Conservation (phyloP, 2,888 invertebrate species). For the Cremastinae sp. region DNA sequence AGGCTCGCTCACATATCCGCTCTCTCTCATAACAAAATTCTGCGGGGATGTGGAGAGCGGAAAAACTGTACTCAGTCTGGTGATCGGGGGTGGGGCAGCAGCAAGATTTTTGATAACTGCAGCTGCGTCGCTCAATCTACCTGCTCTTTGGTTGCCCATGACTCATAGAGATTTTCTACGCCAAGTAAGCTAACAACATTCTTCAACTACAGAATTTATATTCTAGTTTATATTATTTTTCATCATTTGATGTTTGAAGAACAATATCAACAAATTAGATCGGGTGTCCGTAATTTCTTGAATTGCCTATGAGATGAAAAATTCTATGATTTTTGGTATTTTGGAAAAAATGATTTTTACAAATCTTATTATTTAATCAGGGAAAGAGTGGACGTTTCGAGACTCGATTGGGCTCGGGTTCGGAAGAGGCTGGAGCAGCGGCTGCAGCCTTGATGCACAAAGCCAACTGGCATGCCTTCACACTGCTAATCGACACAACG, state of each 20-base stretch:
- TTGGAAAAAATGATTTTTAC: neutral
- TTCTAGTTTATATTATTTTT: too few species aligned
- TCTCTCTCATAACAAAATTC: conserved; percentile 75
- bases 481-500: conserved; percentile 76
- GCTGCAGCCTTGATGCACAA: conserved; percentile 78
- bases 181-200: conserved; percentile 69
- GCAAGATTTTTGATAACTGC: conserved; percentile 77
- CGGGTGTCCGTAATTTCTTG: too few species aligned
- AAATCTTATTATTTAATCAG: conserved; percentile 61
- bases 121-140: conserved; percentile 75
- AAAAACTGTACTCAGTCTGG: conserved; percentile 73
- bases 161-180: conserved; percentile 76
- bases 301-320: too few species aligned
- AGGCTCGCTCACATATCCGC: conserved; percentile 73
- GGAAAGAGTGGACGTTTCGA: conserved; percentile 74
- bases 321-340: too few species aligned
- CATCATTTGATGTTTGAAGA: neutral
- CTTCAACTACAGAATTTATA: too few species aligned
- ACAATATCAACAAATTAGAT: too few species aligned
- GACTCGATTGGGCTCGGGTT: conserved; percentile 75
- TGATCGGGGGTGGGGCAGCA: conserved; percentile 77
- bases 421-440: conserved; percentile 77
- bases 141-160: conserved; percentile 77
- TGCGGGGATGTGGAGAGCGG: conserved; percentile 75
- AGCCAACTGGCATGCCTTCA: conserved; percentile 79